Evolutionary conservation across 2,113 vertebrate genomes (phyloP).

Genomic region (Strix aluco): DNA sequence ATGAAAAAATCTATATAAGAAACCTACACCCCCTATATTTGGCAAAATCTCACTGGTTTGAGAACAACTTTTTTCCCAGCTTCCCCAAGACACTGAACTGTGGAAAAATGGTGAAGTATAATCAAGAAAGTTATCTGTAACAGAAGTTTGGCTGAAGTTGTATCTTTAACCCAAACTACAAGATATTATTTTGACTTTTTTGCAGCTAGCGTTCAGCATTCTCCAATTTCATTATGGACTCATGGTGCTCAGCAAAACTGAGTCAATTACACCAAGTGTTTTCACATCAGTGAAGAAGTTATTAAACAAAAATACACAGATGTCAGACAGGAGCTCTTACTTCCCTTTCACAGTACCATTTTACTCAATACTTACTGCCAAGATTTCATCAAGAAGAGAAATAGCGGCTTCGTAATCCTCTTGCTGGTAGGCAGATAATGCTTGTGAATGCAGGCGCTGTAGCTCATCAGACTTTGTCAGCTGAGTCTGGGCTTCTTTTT

Average conservation of each 20-base stretch:
- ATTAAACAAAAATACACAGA: neutral
- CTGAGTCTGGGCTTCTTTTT: constrained; percentile 87
- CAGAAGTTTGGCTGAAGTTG: neutral
- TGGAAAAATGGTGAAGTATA: neutral
- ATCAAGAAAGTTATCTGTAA: neutral
- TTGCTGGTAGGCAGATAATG: constrained; percentile 72
- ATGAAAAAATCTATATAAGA: neutral
- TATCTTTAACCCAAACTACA: neutral
- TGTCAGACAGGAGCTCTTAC: neutral
- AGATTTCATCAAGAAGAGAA: constrained; percentile 83
- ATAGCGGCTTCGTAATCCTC: constrained; percentile 82
- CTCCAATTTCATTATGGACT: neutral
- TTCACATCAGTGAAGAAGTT: neutral
- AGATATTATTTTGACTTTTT: neutral
- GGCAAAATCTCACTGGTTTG: neutral
- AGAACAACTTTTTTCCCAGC: neutral
- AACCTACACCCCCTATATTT: rapidly evolving
- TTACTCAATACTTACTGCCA: constrained; percentile 82
- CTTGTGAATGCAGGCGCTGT: constrained; percentile 84
- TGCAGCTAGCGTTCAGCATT: neutral
- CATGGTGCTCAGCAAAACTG: neutral
- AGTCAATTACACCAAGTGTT: neutral
- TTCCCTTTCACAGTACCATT: neutral
- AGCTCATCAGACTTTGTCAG: constrained; percentile 90
- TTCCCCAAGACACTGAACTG: neutral